phyloP scores from a whole-genome alignment of 2,888 invertebrate genomes.

The Anaspis maculata region DNA sequence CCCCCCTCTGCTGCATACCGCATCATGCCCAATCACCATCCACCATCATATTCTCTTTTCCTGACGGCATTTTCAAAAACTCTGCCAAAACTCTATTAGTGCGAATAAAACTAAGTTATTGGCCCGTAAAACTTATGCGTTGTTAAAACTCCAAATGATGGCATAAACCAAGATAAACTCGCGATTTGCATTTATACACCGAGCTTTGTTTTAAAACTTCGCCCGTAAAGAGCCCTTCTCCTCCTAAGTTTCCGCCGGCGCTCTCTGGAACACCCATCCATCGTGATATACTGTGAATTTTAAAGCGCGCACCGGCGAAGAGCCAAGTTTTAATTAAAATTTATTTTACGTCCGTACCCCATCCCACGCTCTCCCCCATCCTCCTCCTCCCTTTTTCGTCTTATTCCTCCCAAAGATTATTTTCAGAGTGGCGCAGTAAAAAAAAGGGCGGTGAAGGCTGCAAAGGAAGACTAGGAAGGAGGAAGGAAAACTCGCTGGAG shows the following conservation, averaged over 20 bases:
- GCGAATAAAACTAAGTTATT: slow-evolving; percentile 28
- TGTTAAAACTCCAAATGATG: slow-evolving; percentile 34
- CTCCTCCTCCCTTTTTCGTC: background rate
- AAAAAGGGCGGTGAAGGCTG: too few species aligned
- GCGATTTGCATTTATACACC: slow-evolving; percentile 37
- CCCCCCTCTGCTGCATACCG: too few species aligned
- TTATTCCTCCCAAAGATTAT: background rate
- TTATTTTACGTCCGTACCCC: slow-evolving; percentile 14
- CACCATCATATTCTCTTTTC: too few species aligned
- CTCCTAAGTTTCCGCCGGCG: too few species aligned
- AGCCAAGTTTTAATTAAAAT: slow-evolving; percentile 22
- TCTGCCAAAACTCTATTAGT: slow-evolving; percentile 15
- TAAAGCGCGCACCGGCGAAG: too few species aligned
- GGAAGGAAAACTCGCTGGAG: too few species aligned
- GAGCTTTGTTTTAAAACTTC: slow-evolving; percentile 32
- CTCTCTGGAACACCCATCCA: too few species aligned
- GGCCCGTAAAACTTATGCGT: slow-evolving; percentile 34
- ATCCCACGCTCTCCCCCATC: background rate
- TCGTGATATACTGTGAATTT: slow-evolving; percentile 13
- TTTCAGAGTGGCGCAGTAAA: too few species aligned
- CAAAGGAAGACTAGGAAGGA: too few species aligned
- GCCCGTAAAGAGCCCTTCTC: slow-evolving; percentile 21
- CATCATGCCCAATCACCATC: too few species aligned
- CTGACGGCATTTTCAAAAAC: background rate
- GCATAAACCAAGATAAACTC: slow-evolving; percentile 36